Evolutionary conservation across 92 coral and sea anemone genomes (phyloP).

Genomic region (Parazoanthus swiftii): DNA sequence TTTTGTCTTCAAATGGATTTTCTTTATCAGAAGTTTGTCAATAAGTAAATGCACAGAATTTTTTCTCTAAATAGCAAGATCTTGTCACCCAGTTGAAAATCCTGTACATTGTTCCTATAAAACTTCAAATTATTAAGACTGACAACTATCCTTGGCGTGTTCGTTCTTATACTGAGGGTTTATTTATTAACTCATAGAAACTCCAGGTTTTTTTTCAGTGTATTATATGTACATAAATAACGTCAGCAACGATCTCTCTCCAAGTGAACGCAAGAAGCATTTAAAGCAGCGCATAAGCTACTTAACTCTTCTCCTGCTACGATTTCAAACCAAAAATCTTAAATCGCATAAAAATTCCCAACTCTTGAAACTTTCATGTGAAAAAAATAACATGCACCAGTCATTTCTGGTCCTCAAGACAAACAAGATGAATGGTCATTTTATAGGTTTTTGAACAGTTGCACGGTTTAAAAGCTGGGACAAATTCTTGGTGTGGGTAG

Average conservation of each 20-base stretch:
- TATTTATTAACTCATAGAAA: too few relatives aligned
- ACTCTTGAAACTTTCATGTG: too few relatives aligned
- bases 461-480: neutral
- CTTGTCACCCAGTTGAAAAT: too few relatives aligned
- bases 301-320: neutral
- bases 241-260: neutral
- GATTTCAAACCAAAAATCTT: neutral
- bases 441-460: neutral
- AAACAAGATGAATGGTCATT: neutral
- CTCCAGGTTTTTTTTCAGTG: too few relatives aligned
- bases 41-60: neutral
- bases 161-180: neutral
- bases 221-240: too few relatives aligned
- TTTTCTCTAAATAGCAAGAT: too few relatives aligned
- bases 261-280: neutral
- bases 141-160: neutral
- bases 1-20: neutral
- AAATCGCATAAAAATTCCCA: neutral
- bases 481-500: neutral
- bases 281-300: neutral
- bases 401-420: neutral
- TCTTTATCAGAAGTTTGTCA: neutral
- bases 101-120: too few relatives aligned
- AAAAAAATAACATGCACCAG: neutral
- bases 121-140: neutral